Percentiles rank a stretch among this genome's conserved stretches.
Conservation (phyloP, 1,140 invertebrate genomes). For the Euura lappo region DNA sequence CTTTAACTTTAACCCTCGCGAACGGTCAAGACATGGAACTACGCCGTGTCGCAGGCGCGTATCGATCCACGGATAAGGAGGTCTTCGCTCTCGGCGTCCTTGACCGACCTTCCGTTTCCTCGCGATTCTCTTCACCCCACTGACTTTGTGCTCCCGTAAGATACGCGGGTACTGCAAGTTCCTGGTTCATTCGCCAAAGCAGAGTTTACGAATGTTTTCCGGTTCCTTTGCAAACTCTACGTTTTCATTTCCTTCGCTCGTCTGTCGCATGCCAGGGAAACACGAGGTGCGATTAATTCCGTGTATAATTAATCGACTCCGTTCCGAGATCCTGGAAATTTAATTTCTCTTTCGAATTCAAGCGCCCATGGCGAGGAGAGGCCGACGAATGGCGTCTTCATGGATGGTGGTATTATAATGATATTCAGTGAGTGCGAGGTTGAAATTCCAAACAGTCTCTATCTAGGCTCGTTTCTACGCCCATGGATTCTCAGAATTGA, state of each 20-base stretch:
- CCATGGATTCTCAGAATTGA: constrained; percentile 47
- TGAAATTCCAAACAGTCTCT: neutral
- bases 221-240: neutral
- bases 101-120: neutral
- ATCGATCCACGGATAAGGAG: constrained; percentile 6
- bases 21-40: neutral
- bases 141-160: no score
- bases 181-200: neutral
- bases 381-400: constrained; percentile 8
- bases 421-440: neutral
- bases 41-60: neutral
- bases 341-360: neutral
- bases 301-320: constrained; percentile 4
- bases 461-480: constrained; percentile 37
- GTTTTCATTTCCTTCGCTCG: neutral
- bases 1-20: neutral
- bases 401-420: constrained; percentile 8
- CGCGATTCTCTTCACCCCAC: neutral
- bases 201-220: no score
- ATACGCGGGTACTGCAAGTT: neutral
- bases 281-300: neutral
- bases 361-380: no score
- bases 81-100: constrained; percentile 1
- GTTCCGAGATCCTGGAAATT: neutral
- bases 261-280: neutral